Conservation (phyloP, 1,140 invertebrate genomes). For the Drosophila santomea region DNA sequence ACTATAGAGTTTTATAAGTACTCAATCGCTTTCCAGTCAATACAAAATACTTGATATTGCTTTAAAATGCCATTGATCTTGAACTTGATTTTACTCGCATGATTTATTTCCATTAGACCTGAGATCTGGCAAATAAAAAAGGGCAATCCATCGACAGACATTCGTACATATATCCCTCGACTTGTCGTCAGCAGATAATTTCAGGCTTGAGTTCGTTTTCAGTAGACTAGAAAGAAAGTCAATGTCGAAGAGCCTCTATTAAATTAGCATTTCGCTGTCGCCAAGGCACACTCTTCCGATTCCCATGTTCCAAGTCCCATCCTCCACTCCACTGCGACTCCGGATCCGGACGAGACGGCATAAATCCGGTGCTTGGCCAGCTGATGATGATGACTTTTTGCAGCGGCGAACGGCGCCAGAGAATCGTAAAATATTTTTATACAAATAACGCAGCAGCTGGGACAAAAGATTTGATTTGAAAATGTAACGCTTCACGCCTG, state of each 20-base stretch:
- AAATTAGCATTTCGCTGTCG: constrained; percentile 68
- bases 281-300: constrained; percentile 42
- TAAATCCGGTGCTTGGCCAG: constrained; percentile 58
- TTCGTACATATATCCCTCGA: constrained; percentile 15
- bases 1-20: background rate
- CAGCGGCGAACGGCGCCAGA: constrained; percentile 54
- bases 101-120: constrained; percentile 1
- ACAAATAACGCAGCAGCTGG: constrained; percentile 50
- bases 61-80: constrained; percentile 33
- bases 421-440: constrained; percentile 67
- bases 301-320: constrained; percentile 2
- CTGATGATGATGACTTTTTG: constrained; percentile 10
- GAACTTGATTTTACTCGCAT: background rate
- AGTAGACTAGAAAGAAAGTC: constrained; percentile 69
- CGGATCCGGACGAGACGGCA: constrained; percentile 62
- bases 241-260: constrained; percentile 43
- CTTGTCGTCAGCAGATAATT: constrained; percentile 57
- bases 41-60: background rate
- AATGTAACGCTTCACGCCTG: constrained; percentile 76
- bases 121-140: constrained; percentile 7
- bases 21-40: too few species aligned
- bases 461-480: constrained; percentile 49
- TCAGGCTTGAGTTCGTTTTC: constrained; percentile 63
- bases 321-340: background rate
- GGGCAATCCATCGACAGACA: background rate